A percentile compares a stretch with the other conserved stretches of the same genome.
Conservation (phyloP, 2,113 vertebrate species). For the Fregetta grallaria region DNA sequence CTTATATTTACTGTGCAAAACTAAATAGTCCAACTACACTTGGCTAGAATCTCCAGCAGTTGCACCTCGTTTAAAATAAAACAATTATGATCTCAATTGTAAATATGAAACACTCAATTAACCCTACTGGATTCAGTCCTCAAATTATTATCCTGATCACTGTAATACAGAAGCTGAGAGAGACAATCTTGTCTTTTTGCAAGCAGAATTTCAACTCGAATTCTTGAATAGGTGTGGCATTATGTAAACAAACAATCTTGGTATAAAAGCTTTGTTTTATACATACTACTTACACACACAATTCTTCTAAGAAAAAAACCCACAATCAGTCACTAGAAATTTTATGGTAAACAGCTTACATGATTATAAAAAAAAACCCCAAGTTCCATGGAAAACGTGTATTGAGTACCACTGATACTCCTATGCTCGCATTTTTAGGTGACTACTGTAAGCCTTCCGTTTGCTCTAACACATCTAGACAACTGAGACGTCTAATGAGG, state of each 20-base stretch:
- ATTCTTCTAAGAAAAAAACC: neutral
- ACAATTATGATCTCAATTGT: neutral
- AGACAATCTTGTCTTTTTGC: neutral
- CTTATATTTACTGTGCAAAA: neutral
- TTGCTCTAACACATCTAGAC: neutral
- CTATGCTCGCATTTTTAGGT: neutral
- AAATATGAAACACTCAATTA: neutral
- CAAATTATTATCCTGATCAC: neutral
- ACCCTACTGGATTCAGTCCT: neutral
- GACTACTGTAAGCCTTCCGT: neutral
- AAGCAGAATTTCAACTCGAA: neutral
- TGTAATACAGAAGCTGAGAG: neutral
- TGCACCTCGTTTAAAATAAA: neutral
- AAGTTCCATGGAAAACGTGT: neutral
- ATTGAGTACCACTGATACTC: neutral
- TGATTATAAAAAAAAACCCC: neutral
- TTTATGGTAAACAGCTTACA: neutral
- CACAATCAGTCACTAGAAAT: neutral
- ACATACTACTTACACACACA: neutral
- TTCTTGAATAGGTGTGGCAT: neutral
- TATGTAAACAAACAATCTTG: neutral
- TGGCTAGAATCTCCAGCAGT: neutral
- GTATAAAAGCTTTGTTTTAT: neutral
- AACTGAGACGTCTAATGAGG: neutral
- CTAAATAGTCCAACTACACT: neutral